Conservation (phyloP, 2,797 vertebrate species). For the Potorous gilbertii region DNA sequence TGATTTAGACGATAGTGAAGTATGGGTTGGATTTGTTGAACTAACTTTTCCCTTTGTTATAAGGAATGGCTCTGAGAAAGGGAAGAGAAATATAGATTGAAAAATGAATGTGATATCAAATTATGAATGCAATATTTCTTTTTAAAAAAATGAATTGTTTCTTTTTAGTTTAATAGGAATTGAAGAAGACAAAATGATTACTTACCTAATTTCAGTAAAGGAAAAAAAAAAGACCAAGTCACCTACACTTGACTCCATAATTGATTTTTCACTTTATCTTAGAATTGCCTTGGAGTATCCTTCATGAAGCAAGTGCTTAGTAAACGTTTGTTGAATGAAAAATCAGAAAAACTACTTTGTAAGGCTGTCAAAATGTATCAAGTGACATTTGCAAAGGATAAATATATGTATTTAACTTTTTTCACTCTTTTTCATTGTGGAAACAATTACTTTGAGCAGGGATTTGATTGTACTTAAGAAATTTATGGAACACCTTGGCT, state of each 20-base stretch:
- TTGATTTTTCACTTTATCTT: not conserved
- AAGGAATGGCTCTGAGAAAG: not conserved
- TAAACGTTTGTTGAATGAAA: not conserved
- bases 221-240: not conserved
- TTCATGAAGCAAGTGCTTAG: not conserved
- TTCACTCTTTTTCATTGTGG: conserved; percentile 53
- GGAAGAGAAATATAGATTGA: not conserved
- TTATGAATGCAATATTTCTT: not conserved
- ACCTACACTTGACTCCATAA: not conserved
- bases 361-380: conserved; percentile 53
- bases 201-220: conserved; percentile 24
- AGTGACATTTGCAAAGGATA: conserved; percentile 1
- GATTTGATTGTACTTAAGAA: conserved; percentile 11
- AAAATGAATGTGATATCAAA: not conserved
- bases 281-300: not conserved
- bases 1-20: not conserved
- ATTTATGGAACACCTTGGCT: conserved; percentile 52
- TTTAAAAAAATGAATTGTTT: conserved; percentile 48
- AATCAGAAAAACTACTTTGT: not conserved
- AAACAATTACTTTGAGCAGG: conserved; percentile 50
- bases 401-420: conserved; percentile 41
- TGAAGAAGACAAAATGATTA: conserved; percentile 37
- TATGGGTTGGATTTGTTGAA: not conserved
- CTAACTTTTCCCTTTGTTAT: not conserved
- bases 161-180: conserved; percentile 51